Evolutionary conservation across 2,113 vertebrate genomes (phyloP), one percentile per base, ranked within the genome.

Genomic region (Anarrhichthys ocellatus): DNA sequence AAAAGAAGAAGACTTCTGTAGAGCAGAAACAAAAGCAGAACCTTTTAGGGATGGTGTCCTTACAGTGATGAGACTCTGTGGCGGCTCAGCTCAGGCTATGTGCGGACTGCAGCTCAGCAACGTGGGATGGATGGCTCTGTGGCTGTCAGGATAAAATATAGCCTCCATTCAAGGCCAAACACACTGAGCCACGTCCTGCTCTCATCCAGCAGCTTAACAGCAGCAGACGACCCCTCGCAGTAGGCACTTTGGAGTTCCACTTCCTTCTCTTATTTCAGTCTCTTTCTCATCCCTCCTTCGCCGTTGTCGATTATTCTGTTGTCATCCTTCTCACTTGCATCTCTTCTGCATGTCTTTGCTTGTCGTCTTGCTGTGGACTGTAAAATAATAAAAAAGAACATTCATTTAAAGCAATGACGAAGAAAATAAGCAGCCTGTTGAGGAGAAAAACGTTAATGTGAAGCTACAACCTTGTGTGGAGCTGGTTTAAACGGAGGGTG

Each of bases 191-290:
- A 61, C 36, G 85, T 76, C 87, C 80, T 64, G 81, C 70, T 75
- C 76, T 91, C 87, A 89, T 85, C 80, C 61, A 72, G 69, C 46
- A 64, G 78, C 24, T 17, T 73, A 79, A 90, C 83, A 79, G 46
- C 73, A 84, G 81, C 83, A 84, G 85, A 87, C 71, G 84, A 91
- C 91, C 85, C 71, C 92, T 91, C 71, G 88, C 89, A 83, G 90
- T 89, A 94, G 92, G 44, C 77, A 95, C 94, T 91, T 95, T 92
- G 91, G 89, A 92, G 92, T 93, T 94, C 90, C 87, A 89, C 91
- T 90, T 62, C 78, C 73, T 89, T 62, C 61, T 84, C 76, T 80
- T 82, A 88, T 89, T 89, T 87, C 29, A 75, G 86, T 86, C 88
- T 91, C 80, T 89, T 90, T 90, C 88, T 93, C 89, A 88, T 92